These are phyloP conservation scores for Apis mellifera DNA, from an alignment of 1,140 invertebrate species.

Conservation along the genomic window Amel_HAv3.1 CM009940.2:2569501-2570000, in stretches of 20 bases:
- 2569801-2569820: not conserved
- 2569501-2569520: no score
- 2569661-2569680: not conserved
- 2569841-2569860: not conserved
- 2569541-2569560: not conserved
- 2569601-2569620: not conserved
- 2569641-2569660: constrained; percentile 5
- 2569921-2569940: not conserved
- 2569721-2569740: not conserved
- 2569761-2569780: not conserved
- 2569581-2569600: not conserved
- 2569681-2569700: not conserved
- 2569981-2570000: no score
- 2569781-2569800: not conserved
- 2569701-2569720: not conserved
- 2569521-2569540: not conserved
- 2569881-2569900: no score
- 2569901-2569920: not conserved
- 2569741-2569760: not conserved
- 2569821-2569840: not conserved
- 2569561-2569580: not conserved
- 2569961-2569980: no score
- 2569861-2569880: no score
- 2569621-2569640: constrained; percentile 22
- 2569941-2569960: no score